Evolutionary conservation across 2,888 invertebrate species (phyloP), one percentile per base, ranked within the genome.

Genomic region (Cosmia trapezina): DNA sequence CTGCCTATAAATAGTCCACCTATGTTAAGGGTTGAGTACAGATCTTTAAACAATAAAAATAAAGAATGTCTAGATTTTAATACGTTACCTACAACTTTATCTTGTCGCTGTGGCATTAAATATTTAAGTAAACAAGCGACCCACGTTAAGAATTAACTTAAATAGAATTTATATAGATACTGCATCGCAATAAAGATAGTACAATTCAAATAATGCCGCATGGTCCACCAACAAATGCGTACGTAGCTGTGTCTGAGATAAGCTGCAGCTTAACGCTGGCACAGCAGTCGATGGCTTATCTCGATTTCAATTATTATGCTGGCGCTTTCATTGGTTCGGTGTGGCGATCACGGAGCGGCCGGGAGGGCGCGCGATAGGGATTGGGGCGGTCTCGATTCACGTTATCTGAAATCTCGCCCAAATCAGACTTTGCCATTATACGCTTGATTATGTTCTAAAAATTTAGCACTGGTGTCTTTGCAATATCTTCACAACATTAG

Each of bases 251-350:
- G 91, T 91, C 90, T 90, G 87, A 94, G 95, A 95, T 96, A 96
- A 95, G 93, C 94, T 91, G 87, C 86, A 92, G 94, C 93, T 95
- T 95, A 94, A 91, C 92, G 92, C 91, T 90, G 89, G 93, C 93
- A 88, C 92, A 92, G 93, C 94, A 94, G 91, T 92, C 92, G 93
- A 93, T 92, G 95, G 93, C 93, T 95, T 95, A 96, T 96, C 96
- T 94, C 93, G 94, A 95, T 94, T 95, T 95, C 96, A 96, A 96
- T 96, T 95, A 95, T 94, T 93, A 94, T 93, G 92, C 94, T 94
- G 90, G 90, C 93, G 93, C 93, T 94, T 94, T 92, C 95, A 95
- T 95, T 95, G 94, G 95, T 90, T 90, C 91, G 83, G 86, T 88
- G 90, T 89, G 89, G 89, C 88, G 89, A 90, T 88, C 89, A 89